Percentiles rank a stretch among this genome's conserved stretches.
Conservation (phyloP, 2,888 invertebrate species). For the Acutogordius australiensis region DNA sequence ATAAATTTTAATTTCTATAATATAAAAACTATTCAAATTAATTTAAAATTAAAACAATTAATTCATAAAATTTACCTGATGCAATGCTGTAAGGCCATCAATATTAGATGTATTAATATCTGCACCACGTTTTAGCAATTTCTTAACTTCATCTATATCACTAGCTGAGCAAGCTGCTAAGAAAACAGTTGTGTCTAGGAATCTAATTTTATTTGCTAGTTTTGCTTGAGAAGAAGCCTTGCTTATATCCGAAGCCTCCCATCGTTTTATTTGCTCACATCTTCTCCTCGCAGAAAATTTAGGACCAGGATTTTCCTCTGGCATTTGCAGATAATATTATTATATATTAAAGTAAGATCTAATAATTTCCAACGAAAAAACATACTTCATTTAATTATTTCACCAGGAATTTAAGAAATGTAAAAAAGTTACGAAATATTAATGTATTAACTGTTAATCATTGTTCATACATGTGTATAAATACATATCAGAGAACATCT, state of each 20-base stretch:
- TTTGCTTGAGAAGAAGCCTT: background rate
- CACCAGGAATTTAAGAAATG: too few relatives aligned
- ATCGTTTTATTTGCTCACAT: slow-evolving; percentile 1
- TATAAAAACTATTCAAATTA: too few relatives aligned
- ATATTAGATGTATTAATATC: slow-evolving; percentile 94
- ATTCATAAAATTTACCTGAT: slow-evolving; percentile 96
- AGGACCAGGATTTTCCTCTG: background rate
- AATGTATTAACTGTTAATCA: too few relatives aligned
- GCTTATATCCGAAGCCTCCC: background rate
- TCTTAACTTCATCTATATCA: slow-evolving; percentile 79
- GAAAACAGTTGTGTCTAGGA: slow-evolving; percentile 85
- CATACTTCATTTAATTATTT: too few relatives aligned
- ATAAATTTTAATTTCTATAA: too few relatives aligned
- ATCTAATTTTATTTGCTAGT: slow-evolving; percentile 39
- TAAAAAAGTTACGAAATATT: too few relatives aligned
- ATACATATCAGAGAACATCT: too few relatives aligned
- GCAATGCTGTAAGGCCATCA: slow-evolving; percentile 86
- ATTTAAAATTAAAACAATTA: too few relatives aligned
- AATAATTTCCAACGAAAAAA: too few relatives aligned
- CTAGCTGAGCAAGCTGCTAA: slow-evolving; percentile 87
- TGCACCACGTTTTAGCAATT: slow-evolving; percentile 52
- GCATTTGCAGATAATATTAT: too few relatives aligned
- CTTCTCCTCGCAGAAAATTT: background rate
- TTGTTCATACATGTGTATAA: too few relatives aligned
- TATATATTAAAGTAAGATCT: too few relatives aligned